Base-by-base conservation (phyloP, 37 sponge, comb jelly and placozoan genomes). In the Amphimedon queenslandica region DNA sequence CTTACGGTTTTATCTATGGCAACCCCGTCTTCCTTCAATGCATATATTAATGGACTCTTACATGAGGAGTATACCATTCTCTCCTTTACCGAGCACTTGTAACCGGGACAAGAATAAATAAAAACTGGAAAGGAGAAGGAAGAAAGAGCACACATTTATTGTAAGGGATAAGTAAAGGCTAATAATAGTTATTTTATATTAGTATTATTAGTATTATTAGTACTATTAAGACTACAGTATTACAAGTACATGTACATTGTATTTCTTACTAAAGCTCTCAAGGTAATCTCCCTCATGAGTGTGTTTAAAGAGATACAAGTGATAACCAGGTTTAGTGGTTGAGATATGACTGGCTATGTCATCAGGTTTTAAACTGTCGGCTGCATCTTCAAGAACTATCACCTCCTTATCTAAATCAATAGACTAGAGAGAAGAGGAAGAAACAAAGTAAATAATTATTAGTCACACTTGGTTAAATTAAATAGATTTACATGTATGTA, bases 31-130 rank as follows among this genome's bases (percentile, higher is more conserved):
- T n/a, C n/a, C 55, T 88, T 87, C 20, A 77, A 73, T 16, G 43
- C 72, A 42, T 63, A 47, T 4, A 82, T 53, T 33, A 86, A 68
- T 2, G 94, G 83, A 37, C 77, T 78, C 71, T 94, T 94, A 55
- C 92, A 96, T 16, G 94, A 87, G 0, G 94, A 92, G 79, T 96
- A 96, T 13, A 96, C 64, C 96, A 96, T 96, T 25, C 94, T 47
- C 74, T 92, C 96, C 68, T 80, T 92, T 37, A 96, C 69, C 29
- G 75, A 36, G 42, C 76, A 56, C 84, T 85, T 93, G 81, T 87
- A 92, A 20, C 93, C 94, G 29, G 96, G 94, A 64, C 84, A 89
- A 0, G 95, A 88, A 57, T 89, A 96, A 23, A 96, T 53, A 53
- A 96, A 96, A 27, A 96, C 91, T 93, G 73, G 25, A 70, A 8